Conservation (phyloP, 2,888 invertebrate genomes). For the Aproaerema taeniolella region DNA sequence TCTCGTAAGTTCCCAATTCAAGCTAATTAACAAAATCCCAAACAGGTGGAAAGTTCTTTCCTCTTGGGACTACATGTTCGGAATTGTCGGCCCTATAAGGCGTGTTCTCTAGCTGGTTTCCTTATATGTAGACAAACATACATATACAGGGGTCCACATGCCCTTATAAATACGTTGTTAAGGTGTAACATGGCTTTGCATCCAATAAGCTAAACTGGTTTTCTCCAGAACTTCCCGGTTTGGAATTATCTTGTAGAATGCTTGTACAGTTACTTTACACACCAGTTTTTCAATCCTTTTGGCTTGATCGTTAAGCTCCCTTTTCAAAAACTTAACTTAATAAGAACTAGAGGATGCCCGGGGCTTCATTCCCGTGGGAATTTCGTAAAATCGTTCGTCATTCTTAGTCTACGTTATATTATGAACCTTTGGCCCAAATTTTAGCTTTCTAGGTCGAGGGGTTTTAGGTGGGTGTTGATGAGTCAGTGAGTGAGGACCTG, state of each 20-base stretch:
- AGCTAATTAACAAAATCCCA: too few species aligned
- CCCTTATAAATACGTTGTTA: slow-evolving; percentile 61
- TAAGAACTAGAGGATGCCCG: neutral
- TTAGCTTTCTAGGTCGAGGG: too few species aligned
- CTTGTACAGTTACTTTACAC: slow-evolving; percentile 53
- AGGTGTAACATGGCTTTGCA: slow-evolving; percentile 51
- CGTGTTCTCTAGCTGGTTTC: slow-evolving; percentile 39
- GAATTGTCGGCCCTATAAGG: slow-evolving; percentile 35
- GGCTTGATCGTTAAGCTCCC: too few species aligned
- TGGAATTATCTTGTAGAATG: slow-evolving; percentile 62
- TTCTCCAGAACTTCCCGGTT: slow-evolving; percentile 58
- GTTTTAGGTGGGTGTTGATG: too few species aligned
- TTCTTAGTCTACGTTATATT: neutral
- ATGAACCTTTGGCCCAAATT: too few species aligned
- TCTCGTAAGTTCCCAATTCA: too few species aligned
- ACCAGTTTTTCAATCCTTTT: slow-evolving; percentile 26
- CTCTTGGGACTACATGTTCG: slow-evolving; percentile 28
- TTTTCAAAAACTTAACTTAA: too few species aligned
- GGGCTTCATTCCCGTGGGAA: too few species aligned
- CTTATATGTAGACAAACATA: slow-evolving; percentile 26
- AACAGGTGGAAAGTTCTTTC: slow-evolving; percentile 46
- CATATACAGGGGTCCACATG: slow-evolving; percentile 25
- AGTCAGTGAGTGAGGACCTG: too few species aligned
- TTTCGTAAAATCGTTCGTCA: too few species aligned
- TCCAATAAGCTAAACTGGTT: slow-evolving; percentile 65